Base-by-base conservation (phyloP, 2,797 vertebrate species). In the Salarias fasciatus region DNA sequence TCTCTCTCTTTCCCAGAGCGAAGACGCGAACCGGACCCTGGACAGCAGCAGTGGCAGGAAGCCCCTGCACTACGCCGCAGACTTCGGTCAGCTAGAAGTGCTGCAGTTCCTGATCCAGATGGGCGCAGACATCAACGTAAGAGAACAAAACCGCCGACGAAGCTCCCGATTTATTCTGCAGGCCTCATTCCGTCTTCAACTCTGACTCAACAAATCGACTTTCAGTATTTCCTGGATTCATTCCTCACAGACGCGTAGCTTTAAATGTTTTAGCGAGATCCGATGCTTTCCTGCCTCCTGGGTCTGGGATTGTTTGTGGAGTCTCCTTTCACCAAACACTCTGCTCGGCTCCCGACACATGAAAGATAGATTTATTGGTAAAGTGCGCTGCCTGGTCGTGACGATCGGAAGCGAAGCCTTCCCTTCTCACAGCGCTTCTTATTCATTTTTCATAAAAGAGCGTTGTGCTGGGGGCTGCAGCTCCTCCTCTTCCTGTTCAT, bases 121-220 rank as follows among this genome's bases (percentile, higher is more conserved):
- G 91, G 97, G 96, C 88, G 98, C 97, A 40, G 93, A 99, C 67
- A 86, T 99, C 80, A 96, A 99, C 52, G 98, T 99, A 93, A 80
- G 96, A 89, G 66, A n/a, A n/a, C n/a, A n/a, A n/a, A n/a, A n/a
- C n/a, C n/a, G n/a, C n/a, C n/a, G n/a, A n/a, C n/a, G n/a, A n/a
- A n/a, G n/a, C n/a, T n/a, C n/a, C n/a, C n/a, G n/a, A n/a, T n/a
- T n/a, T n/a, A n/a, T n/a, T n/a, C n/a, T n/a, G n/a, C n/a, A n/a
- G n/a, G n/a, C n/a, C n/a, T n/a, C n/a, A n/a, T 3, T 24, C 18
- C 18, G 3, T 24, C 18, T 24, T 24, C 18, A 24, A 24, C 24
- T 24, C 3, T 24, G 18, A 24, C 18, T 24, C 18, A 6, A 6
- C 6, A 35, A 35, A 6, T 35, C 33, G 35, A 9, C 33, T 35